Base-by-base conservation (phyloP, 2,888 invertebrate species). In the Bruchidius siliquastri region DNA sequence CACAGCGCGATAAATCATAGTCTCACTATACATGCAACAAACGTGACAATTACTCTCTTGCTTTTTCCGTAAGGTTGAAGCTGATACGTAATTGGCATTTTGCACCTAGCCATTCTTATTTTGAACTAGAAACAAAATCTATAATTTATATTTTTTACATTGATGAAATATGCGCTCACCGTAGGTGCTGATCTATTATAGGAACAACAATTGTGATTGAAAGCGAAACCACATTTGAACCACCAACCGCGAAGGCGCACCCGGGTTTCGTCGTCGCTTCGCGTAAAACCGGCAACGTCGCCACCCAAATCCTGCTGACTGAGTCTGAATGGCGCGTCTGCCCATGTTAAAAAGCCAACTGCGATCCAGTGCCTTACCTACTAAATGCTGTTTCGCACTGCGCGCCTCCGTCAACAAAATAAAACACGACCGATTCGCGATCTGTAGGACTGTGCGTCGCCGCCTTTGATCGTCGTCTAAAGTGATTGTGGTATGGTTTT, bases 301-400 rank as follows among this genome's bases (percentile, higher is more conserved):
- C 49, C 49, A 18, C 49, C 49, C 13, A 3, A 71, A 22, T 49
- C 32, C 20, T 1, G 32, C 21, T 68, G 68, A 72, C 71, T 67
- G 72, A 76, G 72, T 73, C 72, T 71, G 76, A 76, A 76, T 76
- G 83, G 84, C 83, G 83, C 84, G 83, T 81, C 82, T 73, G 72
- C 71, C 70, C 67, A 30, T 30, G 26, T 49, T 70, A 73, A 73
- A 74, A 72, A 76, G 67, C 75, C 72, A 68, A 72, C 71, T 72
- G 78, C 74, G 75, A 76, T 76, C 79, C 80, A 81, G 81, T 82
- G 81, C 79, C 79, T 82, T 81, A 82, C 79, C 79, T 79, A 80
- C 74, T 71, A 79, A 77, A 81, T 80, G 74, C 76, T 80, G 77
- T 78, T 68, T 21, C 68, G 21, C 20, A 68, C 22, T 18, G 68